Base-by-base conservation (phyloP, 1,140 invertebrate species). In the Drosophila arawakana region DNA sequence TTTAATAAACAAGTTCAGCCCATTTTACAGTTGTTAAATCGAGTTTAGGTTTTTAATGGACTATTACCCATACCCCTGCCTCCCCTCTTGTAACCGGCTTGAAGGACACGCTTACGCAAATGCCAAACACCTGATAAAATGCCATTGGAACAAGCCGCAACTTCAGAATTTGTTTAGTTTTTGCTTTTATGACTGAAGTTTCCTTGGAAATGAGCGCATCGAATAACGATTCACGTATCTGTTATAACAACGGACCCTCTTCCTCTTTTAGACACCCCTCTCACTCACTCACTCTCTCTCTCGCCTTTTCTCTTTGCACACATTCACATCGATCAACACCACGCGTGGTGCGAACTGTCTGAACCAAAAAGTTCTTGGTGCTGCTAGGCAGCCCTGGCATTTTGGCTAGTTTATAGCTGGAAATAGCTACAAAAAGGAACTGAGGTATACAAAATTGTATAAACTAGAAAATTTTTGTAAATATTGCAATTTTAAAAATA, bases 121-220 rank as follows among this genome's bases (percentile, higher is more conserved):
- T 74, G 58, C 57, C 66, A 74, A 74, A 70, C 66, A 74, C 72
- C 80, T 82, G 80, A 63, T 70, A 76, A 72, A 72, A 69, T 30
- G 34, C n/a, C 34, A 18, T 30, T 37, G 52, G 13, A 15, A 7
- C 15, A 49, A 21, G 50, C 49, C 18, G 50, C 43, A 43, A 62
- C 43, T 39, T 47, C 34, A 35, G 4, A 69, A 34, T 9, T 55
- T 61, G 58, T 50, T 70, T 62, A 80, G 59, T 76, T 79, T 83
- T 72, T 49, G 15, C 65, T 86, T 82, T 82, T 82, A 86, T 78
- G 76, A 76, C 61, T 54, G 71, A 86, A 86, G 82, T 86, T 86
- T 86, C 82, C 82, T 88, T 86, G 82, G 82, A 82, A 86, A 85
- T 85, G 75, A 49, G 72, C 72, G 66, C 72, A 74, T 74, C 68